Base-by-base conservation (phyloP, 2,797 vertebrate genomes). In the Masticophis lateralis region DNA sequence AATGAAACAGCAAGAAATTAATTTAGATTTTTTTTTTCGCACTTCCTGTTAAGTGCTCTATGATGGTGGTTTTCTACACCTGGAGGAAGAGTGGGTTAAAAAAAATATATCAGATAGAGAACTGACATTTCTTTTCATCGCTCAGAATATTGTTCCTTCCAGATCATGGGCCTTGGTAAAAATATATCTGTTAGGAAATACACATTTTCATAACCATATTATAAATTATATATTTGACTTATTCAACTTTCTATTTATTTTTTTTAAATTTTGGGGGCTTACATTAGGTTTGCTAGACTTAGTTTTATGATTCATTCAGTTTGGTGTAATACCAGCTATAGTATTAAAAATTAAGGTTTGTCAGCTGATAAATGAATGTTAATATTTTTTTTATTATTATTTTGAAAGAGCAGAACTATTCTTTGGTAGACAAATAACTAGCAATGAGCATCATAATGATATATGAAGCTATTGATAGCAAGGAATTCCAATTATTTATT, bases 21-120 rank as follows among this genome's bases (percentile, higher is more conserved):
- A 95, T 96, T 94, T 90, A 96, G 11, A 47, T 1, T 53, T 25
- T 25, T 94, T 96, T 94, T 94, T 90, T 92, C 97, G 97, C 96
- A 93, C 97, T 98, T 98, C 97, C 97, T 97, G 97, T 95, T 93
- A 94, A 92, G 96, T 95, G 97, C 96, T 93, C 88, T 0, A 0
- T 95, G 95, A 92, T 94, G 88, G 93, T 95, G 18, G 91, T 60
- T 87, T 96, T 94, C 69, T 95, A 96, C 97, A 63, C 47, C 89
- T 89, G 69, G 51, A 57, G 47, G 47, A 43, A 37, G 96, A 95
- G 95, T 95, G 94, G 88, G 93, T 43, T 89, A 87, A 89, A 57
- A 57, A 87, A 92, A n/a, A 32, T 5, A 83, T 37, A 83, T 25
- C 20, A 20, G 91, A 94, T 92, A 94, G 79, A 94, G 74, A 87